Conservation (phyloP, 2,888 invertebrate genomes). For the Fragum sueziense region DNA sequence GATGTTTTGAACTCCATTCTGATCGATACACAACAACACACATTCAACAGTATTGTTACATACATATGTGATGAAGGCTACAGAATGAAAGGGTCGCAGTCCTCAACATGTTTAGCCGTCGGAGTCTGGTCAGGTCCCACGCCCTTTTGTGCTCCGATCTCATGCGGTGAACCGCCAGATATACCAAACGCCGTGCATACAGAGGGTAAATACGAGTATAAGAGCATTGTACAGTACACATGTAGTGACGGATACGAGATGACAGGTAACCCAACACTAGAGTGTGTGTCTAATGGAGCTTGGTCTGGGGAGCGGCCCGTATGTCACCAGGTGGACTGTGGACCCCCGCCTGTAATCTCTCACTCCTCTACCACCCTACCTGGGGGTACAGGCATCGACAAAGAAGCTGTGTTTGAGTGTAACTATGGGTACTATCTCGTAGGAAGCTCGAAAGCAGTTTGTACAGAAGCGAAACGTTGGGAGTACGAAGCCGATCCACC, state of each 20-base stretch:
- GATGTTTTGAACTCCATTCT: constrained; percentile 64
- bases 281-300: constrained; percentile 73
- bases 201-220: constrained; percentile 48
- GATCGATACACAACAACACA: constrained; percentile 50
- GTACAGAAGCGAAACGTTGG: constrained; percentile 62
- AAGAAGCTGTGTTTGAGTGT: constrained; percentile 65
- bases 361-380: constrained; percentile 53
- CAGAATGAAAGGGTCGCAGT: constrained; percentile 64
- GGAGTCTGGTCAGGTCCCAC: constrained; percentile 77
- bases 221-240: constrained; percentile 51
- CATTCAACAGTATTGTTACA: constrained; percentile 60
- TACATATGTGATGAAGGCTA: constrained; percentile 75
- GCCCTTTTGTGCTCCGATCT: constrained; percentile 78
- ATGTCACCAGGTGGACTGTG: constrained; percentile 75
- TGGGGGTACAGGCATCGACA: constrained; percentile 51
- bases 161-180: constrained; percentile 81
- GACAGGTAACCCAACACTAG: constrained; percentile 65
- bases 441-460: constrained; percentile 62
- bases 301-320: constrained; percentile 78
- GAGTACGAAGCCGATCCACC: constrained; percentile 50
- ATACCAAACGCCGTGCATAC: constrained; percentile 57
- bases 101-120: constrained; percentile 69
- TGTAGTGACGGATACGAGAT: constrained; percentile 75
- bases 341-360: constrained; percentile 61
- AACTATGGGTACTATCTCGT: constrained; percentile 64